phyloP scores from a whole-genome alignment of 2,797 vertebrate species.

The Pampus argenteus region DNA sequence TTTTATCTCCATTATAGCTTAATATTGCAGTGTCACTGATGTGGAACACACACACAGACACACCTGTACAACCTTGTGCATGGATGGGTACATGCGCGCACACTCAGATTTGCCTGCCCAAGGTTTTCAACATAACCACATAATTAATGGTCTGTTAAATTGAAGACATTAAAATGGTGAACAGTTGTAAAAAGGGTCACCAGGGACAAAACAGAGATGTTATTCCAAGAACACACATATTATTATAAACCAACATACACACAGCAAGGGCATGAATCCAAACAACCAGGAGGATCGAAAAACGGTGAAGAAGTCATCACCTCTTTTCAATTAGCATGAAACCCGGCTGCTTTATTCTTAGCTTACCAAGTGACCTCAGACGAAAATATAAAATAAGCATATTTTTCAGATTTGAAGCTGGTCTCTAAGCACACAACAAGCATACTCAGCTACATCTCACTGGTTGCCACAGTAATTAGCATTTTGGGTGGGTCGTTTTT shows the following conservation, averaged over 20 bases:
- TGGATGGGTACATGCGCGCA: constrained; percentile 27
- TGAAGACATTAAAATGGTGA: constrained; percentile 75
- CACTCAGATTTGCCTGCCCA: constrained; percentile 48
- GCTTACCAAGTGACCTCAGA: constrained; percentile 18
- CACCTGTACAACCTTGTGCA: constrained; percentile 35
- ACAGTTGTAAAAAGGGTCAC: constrained; percentile 61
- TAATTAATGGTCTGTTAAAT: constrained; percentile 82
- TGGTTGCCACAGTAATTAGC: constrained; percentile 22
- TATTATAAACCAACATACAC: constrained; percentile 60
- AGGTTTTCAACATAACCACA: constrained; percentile 67
- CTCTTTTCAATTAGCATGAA: constrained; percentile 28
- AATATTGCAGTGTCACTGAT: constrained; percentile 73
- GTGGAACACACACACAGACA: constrained; percentile 73
- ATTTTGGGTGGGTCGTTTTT: constrained; percentile 53
- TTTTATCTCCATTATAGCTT: constrained; percentile 81
- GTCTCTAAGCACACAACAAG: constrained; percentile 19
- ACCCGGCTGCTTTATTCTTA: constrained; percentile 11
- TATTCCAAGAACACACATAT: constrained; percentile 48
- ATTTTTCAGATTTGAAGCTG: constrained; percentile 5
- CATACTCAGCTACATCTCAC: neutral
- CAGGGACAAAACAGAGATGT: constrained; percentile 50
- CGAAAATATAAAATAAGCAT: constrained; percentile 4
- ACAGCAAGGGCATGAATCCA: constrained; percentile 8
- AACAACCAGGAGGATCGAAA: constrained; percentile 15
- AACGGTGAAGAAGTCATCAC: constrained; percentile 28